Conservation (phyloP, 2,113 vertebrate genomes). For the Acrocephalus kingi region DNA sequence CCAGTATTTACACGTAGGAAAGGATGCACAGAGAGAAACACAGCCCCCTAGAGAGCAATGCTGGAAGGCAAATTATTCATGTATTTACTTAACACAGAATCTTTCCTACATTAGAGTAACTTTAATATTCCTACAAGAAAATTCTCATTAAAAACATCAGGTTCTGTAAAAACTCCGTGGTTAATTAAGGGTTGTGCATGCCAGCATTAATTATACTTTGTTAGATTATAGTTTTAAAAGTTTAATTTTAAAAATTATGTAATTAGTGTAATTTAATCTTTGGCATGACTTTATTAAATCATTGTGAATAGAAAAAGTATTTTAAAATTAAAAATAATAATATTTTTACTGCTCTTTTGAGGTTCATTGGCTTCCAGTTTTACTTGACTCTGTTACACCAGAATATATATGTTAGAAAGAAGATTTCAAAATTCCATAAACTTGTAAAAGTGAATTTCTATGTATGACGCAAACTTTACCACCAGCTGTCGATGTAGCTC, state of each 20-base stretch:
- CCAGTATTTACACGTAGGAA: background rate
- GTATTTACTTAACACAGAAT: background rate
- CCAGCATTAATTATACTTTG: background rate
- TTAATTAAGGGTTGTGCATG: background rate
- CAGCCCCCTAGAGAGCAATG: background rate
- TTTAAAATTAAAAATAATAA: background rate
- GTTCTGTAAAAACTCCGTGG: background rate
- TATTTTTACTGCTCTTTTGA: background rate
- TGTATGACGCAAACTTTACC: background rate
- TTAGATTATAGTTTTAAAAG: background rate
- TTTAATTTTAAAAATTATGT: background rate
- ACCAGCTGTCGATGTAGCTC: background rate
- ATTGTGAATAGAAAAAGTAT: background rate
- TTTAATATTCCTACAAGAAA: background rate
- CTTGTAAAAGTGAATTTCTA: background rate
- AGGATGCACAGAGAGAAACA: background rate
- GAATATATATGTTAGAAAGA: background rate
- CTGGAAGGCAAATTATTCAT: background rate
- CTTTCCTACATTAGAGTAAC: background rate
- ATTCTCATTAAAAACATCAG: background rate
- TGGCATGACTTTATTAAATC: background rate
- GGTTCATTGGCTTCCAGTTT: background rate
- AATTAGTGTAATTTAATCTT: background rate
- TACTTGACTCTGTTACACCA: background rate
- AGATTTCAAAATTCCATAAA: background rate